A percentile compares a stretch with the other conserved stretches of the same genome.
Evolutionary conservation across 2,888 invertebrate genomes (phyloP).

Genomic region (Drosophila gaucha): DNA sequence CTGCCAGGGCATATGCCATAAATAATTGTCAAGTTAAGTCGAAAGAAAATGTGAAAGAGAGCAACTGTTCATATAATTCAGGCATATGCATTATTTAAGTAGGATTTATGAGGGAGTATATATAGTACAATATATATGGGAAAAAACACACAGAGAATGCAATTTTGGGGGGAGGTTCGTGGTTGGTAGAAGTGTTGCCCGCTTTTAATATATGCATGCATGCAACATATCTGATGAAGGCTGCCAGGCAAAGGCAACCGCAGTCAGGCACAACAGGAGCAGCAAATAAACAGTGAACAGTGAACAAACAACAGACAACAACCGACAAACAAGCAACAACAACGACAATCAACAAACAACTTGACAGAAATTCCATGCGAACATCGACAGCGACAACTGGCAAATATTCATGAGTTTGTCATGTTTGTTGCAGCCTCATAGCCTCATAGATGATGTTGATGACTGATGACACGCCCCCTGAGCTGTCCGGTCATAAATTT

Average conservation of each 20-base stretch:
- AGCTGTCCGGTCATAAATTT: slow-evolving; percentile 25
- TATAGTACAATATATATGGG: neutral
- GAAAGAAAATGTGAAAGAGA: slow-evolving; percentile 5
- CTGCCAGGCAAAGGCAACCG: slow-evolving; percentile 30
- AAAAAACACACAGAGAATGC: slow-evolving; percentile 1
- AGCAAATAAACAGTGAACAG: slow-evolving; percentile 29
- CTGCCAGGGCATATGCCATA: slow-evolving; percentile 17
- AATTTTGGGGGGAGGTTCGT: no score
- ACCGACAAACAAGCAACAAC: slow-evolving; percentile 12
- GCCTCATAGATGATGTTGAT: slow-evolving; percentile 35
- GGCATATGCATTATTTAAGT: slow-evolving; percentile 71
- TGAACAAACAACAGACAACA: slow-evolving; percentile 10
- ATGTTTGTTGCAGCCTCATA: slow-evolving; percentile 4
- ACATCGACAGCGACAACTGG: slow-evolving; percentile 51
- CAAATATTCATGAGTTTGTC: slow-evolving; percentile 75
- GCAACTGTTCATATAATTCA: slow-evolving; percentile 43
- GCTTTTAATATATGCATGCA: slow-evolving; percentile 43
- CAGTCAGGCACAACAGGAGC: slow-evolving; percentile 21
- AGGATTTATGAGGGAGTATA: slow-evolving; percentile 59
- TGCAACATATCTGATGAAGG: slow-evolving; percentile 28
- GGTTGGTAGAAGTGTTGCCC: slow-evolving; percentile 29
- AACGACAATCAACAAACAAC: slow-evolving; percentile 27
- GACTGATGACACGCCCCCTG: neutral
- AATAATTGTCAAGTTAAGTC: slow-evolving; percentile 26
- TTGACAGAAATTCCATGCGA: slow-evolving; percentile 48